These are phyloP conservation scores for Orthosia gracilis DNA, from an alignment of 2,888 invertebrate genomes.

Conservation along the genomic window DNA sequence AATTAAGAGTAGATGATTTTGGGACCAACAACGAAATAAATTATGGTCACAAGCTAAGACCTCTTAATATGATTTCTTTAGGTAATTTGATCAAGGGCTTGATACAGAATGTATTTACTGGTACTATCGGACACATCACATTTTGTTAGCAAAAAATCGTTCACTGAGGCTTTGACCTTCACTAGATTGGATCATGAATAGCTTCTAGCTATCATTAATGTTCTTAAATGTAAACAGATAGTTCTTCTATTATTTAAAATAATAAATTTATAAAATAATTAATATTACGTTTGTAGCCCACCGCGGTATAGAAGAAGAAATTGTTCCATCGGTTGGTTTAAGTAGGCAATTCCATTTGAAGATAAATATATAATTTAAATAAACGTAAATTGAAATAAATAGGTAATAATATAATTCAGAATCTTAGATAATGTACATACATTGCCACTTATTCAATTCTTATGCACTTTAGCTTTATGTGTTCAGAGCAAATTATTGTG, in stretches of 20 bases:
- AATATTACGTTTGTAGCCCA: conserved; percentile 16
- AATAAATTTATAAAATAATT: neutral
- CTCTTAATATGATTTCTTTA: too few species aligned
- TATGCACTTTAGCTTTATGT: neutral
- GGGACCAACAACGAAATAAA: too few species aligned
- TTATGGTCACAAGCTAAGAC: too few species aligned
- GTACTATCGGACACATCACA: too few species aligned
- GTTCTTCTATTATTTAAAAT: conserved; percentile 6
- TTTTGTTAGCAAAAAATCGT: too few species aligned
- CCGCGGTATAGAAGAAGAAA: neutral
- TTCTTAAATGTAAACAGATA: conserved; percentile 6
- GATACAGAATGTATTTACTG: too few species aligned
- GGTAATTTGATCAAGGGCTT: too few species aligned
- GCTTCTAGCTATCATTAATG: neutral
- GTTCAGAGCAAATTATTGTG: too few species aligned
- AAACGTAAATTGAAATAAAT: neutral
- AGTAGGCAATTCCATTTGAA: conserved; percentile 11
- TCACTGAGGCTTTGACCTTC: too few species aligned
- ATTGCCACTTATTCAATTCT: neutral
- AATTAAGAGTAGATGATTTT: too few species aligned
- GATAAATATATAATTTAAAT: conserved; percentile 11
- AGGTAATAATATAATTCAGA: neutral
- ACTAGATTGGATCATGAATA: too few species aligned
- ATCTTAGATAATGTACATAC: neutral
- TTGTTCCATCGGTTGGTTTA: conserved; percentile 12